These are phyloP conservation scores for Monochamus alternatus DNA, from an alignment of 2,888 invertebrate species.

Conservation along the genomic window DNA sequence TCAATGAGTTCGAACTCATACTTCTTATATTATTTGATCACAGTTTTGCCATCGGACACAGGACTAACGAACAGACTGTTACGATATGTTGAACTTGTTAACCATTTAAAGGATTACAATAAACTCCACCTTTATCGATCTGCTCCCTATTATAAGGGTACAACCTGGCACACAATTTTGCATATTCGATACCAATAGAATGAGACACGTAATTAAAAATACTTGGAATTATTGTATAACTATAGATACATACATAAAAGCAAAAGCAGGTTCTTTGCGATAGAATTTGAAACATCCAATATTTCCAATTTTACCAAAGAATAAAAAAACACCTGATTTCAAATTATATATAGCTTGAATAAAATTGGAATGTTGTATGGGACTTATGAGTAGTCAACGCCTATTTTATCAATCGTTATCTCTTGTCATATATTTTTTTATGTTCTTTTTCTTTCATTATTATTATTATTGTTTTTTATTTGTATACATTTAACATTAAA, in stretches of 20 bases:
- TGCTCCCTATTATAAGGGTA: conserved; percentile 21
- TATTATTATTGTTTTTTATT: too few species aligned
- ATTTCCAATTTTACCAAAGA: too few species aligned
- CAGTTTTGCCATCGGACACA: neutral
- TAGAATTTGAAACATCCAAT: too few species aligned
- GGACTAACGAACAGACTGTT: neutral
- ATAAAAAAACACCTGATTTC: too few species aligned
- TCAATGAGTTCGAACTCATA: conserved; percentile 35
- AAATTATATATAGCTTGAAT: too few species aligned
- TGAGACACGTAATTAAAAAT: neutral
- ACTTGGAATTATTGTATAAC: neutral
- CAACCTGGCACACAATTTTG: conserved; percentile 29
- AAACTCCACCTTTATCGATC: conserved; percentile 31
- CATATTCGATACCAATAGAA: conserved; percentile 3
- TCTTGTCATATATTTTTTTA: too few species aligned
- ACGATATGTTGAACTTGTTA: conserved; percentile 1
- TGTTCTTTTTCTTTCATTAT: too few species aligned
- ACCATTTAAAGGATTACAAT: conserved; percentile 22
- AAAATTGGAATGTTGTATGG: too few species aligned
- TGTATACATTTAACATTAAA: too few species aligned
- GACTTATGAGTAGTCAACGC: too few species aligned
- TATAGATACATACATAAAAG: neutral
- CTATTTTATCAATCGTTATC: too few species aligned
- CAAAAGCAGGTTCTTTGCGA: too few species aligned
- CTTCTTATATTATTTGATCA: conserved; percentile 6